Conservation (phyloP, 1,140 invertebrate species). For the Ectropis grisescens region DNA sequence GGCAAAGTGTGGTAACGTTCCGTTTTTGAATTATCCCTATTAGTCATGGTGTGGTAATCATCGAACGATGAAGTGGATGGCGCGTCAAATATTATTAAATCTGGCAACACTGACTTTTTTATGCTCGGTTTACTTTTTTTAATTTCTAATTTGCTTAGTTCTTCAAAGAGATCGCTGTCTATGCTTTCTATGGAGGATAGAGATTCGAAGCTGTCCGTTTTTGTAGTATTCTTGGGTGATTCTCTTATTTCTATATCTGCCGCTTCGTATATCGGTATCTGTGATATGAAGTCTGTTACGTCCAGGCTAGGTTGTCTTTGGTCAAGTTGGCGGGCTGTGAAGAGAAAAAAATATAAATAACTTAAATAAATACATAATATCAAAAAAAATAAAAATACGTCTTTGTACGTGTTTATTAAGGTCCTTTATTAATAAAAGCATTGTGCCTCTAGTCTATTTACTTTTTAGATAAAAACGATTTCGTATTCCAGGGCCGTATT, state of each 20-base stretch:
- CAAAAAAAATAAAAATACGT: too few species aligned
- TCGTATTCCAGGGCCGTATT: too few species aligned
- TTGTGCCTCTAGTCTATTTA: too few species aligned
- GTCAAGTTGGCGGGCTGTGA: slow-evolving; percentile 17
- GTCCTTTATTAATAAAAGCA: too few species aligned
- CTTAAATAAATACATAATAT: too few species aligned
- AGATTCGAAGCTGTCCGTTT: slow-evolving; percentile 37
- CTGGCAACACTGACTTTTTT: slow-evolving; percentile 41
- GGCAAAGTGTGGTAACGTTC: too few species aligned
- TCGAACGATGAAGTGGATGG: slow-evolving; percentile 47
- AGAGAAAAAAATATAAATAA: too few species aligned
- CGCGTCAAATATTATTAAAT: slow-evolving; percentile 50
- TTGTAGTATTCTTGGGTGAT: slow-evolving; percentile 26
- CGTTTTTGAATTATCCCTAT: not conserved
- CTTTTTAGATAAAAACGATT: too few species aligned
- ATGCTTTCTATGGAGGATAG: slow-evolving; percentile 43
- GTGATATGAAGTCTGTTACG: slow-evolving; percentile 34
- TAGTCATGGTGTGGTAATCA: slow-evolving; percentile 38
- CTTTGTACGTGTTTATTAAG: too few species aligned
- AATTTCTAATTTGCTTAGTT: slow-evolving; percentile 36
- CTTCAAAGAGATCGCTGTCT: slow-evolving; percentile 40
- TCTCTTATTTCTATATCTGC: slow-evolving; percentile 39
- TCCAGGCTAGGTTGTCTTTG: slow-evolving; percentile 5
- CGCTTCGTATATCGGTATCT: slow-evolving; percentile 55
- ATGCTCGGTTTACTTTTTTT: slow-evolving; percentile 28